Conservation (phyloP, 2,797 vertebrate species). For the Halcyon leucocephala region DNA sequence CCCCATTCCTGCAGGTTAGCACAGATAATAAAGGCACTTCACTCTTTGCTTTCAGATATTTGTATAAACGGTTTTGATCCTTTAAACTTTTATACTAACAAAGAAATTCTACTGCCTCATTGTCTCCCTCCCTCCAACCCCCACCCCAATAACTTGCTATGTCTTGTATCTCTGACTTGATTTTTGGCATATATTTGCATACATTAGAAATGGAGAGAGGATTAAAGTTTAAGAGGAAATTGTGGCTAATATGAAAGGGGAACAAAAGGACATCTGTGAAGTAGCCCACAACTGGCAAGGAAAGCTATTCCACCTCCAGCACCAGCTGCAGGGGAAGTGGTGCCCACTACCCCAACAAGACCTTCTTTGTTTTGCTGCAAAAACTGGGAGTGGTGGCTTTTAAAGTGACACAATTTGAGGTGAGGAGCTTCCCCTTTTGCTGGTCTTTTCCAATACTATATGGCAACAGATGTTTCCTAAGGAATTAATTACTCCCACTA, state of each 20-base stretch:
- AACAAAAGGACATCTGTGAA: slow-evolving; percentile 81
- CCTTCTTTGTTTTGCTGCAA: slow-evolving; percentile 72
- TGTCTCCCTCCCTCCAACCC: background rate
- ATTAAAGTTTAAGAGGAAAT: slow-evolving; percentile 77
- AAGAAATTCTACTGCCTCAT: slow-evolving; percentile 50
- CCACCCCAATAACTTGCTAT: slow-evolving; percentile 43
- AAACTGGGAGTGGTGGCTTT: slow-evolving; percentile 62
- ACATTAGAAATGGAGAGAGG: slow-evolving; percentile 70
- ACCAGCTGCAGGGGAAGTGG: slow-evolving; percentile 78
- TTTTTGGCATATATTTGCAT: slow-evolving; percentile 76
- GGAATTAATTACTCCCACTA: slow-evolving; percentile 22
- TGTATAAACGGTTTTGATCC: slow-evolving; percentile 46
- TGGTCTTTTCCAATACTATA: background rate
- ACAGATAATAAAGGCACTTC: background rate
- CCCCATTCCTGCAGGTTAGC: background rate
- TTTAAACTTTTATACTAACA: slow-evolving; percentile 37
- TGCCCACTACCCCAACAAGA: slow-evolving; percentile 74
- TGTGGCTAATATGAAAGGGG: slow-evolving; percentile 77
- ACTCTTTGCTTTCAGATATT: slow-evolving; percentile 9
- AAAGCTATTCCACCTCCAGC: slow-evolving; percentile 77
- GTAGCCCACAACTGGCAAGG: slow-evolving; percentile 78
- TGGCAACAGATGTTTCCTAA: slow-evolving; percentile 41
- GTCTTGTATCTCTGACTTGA: slow-evolving; percentile 55
- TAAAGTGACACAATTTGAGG: slow-evolving; percentile 63
- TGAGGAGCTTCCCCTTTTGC: slow-evolving; percentile 46